Conservation (phyloP, 2,888 invertebrate species). For the Osmoderma eremita region DNA sequence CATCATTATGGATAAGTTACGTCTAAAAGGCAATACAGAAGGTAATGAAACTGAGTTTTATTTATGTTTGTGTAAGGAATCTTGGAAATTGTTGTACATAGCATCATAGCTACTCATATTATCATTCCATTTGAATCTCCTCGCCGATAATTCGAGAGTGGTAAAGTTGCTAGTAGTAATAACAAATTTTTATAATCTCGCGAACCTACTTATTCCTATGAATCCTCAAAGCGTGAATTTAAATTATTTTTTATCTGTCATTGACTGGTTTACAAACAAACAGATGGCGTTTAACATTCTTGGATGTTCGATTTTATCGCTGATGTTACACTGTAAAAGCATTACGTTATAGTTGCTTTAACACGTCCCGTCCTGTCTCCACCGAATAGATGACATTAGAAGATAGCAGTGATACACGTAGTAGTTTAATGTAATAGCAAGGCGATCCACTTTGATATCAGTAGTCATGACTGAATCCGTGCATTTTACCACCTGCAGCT, state of each 20-base stretch:
- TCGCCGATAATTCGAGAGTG: neutral
- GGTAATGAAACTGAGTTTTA: no score
- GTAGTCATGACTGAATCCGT: slow-evolving; percentile 5
- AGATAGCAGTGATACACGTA: slow-evolving; percentile 20
- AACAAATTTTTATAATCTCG: slow-evolving; percentile 12
- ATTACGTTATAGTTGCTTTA: slow-evolving; percentile 23
- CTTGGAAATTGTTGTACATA: no score
- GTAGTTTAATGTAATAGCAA: slow-evolving; percentile 23
- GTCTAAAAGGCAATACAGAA: no score
- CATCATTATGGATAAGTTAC: no score
- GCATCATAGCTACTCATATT: no score
- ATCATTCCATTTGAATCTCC: no score
- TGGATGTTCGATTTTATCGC: slow-evolving; percentile 22
- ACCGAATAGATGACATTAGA: slow-evolving; percentile 25
- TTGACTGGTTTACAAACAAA: neutral
- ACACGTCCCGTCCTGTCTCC: slow-evolving; percentile 19
- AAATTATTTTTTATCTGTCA: slow-evolving; percentile 11
- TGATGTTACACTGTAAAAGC: slow-evolving; percentile 4
- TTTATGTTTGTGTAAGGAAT: no score
- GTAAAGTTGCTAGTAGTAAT: slow-evolving; percentile 7
- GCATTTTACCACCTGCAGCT: slow-evolving; percentile 15
- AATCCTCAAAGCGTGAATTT: neutral
- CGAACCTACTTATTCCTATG: neutral
- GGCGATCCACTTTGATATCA: slow-evolving; percentile 16
- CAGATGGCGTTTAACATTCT: slow-evolving; percentile 2